Base-by-base conservation (phyloP, 2,797 vertebrate species). In the Chelonia mydas region DNA sequence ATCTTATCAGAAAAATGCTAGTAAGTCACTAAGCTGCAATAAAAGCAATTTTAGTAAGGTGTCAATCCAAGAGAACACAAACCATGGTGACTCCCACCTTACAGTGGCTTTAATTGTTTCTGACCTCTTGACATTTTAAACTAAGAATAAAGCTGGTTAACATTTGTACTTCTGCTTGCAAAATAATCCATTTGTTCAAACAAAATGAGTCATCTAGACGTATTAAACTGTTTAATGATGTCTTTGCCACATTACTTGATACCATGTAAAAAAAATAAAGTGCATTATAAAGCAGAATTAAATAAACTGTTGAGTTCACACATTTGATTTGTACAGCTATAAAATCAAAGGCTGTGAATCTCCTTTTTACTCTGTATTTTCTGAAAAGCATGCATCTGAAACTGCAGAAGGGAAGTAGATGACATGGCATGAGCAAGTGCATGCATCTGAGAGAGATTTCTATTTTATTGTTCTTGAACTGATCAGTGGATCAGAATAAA, bases 121-220 rank as follows among this genome's bases (percentile, higher is more conserved):
- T 97, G 97, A 97, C 97, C 97, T 96, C 94, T 87, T 96, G 96
- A 94, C 96, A 97, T 94, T 96, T 93, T 89, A 82, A 93, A 93
- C 97, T 97, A 97, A 97, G 98, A 97, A 97, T 98, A 98, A 97
- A 96, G 95, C 86, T 93, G 87, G 96, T 95, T 96, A 97, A 97
- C 95, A 97, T 97, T 98, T 98, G 94, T 96, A 94, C 96, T 96
- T 54, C 92, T 94, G 96, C 96, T 98, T 98, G 97, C 97, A 97
- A 97, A 98, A 98, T 94, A 95, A 97, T 94, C 92, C 86, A 81
- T 95, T 97, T 96, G 94, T 96, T 98, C 96, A 97, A 96, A 94
- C 97, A 97, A 88, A 96, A 84, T 96, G 89, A 97, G 89, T 97
- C 96, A 97, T 86, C 84, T 83, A 90, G 94, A 93, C 92, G 86